Base-by-base conservation (phyloP, 1,140 invertebrate genomes). In the Eupristina koningsbergeri region DNA sequence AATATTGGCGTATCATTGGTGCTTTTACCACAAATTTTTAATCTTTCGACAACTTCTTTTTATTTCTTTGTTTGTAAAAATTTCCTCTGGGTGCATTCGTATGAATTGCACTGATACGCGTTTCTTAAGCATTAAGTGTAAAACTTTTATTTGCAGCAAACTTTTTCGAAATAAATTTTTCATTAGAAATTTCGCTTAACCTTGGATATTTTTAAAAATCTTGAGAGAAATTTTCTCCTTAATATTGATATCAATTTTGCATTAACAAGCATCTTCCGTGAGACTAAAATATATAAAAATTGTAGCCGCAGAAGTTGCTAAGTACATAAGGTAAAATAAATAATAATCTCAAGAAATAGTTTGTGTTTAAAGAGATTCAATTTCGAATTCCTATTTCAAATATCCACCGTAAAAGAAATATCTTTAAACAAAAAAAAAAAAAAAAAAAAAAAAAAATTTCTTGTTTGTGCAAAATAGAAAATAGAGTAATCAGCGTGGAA, bases 401-500 rank as follows among this genome's bases (percentile, higher is more conserved):
- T 71, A n/a, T 31, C 13, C 41, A 6, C 31, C 58, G 26, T 45
- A 58, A 45, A 58, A 58, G 29, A 26, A 31, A 76, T 36, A 58
- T 76, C 26, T 58, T 36, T 58, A 76, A n/a, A n/a, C n/a, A n/a
- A n/a, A n/a, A n/a, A n/a, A n/a, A n/a, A 34, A 36, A 36, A 58
- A 58, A 53, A 58, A 76, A 39, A 63, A 34, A 36, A 36, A 58
- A 58, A 53, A 58, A 76, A 39, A 63, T 64, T 63, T 78, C 0
- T 58, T 41, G 15, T 41, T 36, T 61, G 5, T 3, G 74, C 6
- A 39, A 76, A 76, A 61, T 61, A 50, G 29, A 34, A 75, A 26
- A 75, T 53, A 45, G 53, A 53, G 73, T 75, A 75, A 50, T 50
- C 53, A 53, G 22, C 34, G 22, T n/a, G 34, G 34, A 77, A 77